A percentile compares a stretch with the other conserved stretches of the same genome.
These are phyloP conservation scores for Planiliza haematocheilus DNA, from an alignment of 2,113 vertebrate genomes.

Conservation along the genomic window DNA sequence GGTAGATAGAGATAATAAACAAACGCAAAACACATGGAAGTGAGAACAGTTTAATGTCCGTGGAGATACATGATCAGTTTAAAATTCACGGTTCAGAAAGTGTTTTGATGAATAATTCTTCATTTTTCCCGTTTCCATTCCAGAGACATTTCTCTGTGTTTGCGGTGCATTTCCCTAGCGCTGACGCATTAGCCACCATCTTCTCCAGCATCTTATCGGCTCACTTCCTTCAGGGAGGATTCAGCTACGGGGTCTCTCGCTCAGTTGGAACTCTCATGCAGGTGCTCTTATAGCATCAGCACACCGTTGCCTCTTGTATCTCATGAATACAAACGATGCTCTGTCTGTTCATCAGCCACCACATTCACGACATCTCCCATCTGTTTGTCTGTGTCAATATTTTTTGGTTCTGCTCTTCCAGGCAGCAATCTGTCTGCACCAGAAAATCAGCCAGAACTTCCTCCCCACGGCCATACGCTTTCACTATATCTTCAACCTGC, in stretches of 20 bases:
- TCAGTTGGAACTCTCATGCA: slow-evolving; percentile 79
- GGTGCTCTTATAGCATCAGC: slow-evolving; percentile 37
- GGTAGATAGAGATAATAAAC: too few species aligned
- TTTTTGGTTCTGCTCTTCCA: slow-evolving; percentile 53
- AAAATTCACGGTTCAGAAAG: too few species aligned
- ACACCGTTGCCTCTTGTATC: background rate
- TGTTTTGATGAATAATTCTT: too few species aligned
- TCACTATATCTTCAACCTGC: slow-evolving; percentile 87
- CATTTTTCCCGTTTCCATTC: slow-evolving; percentile 26
- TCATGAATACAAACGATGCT: background rate
- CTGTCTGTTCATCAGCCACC: background rate
- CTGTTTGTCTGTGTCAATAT: background rate
- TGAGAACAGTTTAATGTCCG: background rate
- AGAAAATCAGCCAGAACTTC: slow-evolving; percentile 88
- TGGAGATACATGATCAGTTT: too few species aligned
- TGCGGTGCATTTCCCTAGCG: slow-evolving; percentile 80
- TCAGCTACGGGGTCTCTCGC: slow-evolving; percentile 84
- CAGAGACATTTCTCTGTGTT: slow-evolving; percentile 87
- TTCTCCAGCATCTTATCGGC: slow-evolving; percentile 84
- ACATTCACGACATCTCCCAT: background rate
- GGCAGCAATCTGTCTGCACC: slow-evolving; percentile 84
- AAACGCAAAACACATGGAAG: too few species aligned
- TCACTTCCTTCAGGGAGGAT: slow-evolving; percentile 84
- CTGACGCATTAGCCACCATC: slow-evolving; percentile 79
- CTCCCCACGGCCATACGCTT: slow-evolving; percentile 85